A percentile compares a stretch with the other conserved stretches of the same genome.
phyloP scores from a whole-genome alignment of 2,797 vertebrate genomes.

The Pterois miles region DNA sequence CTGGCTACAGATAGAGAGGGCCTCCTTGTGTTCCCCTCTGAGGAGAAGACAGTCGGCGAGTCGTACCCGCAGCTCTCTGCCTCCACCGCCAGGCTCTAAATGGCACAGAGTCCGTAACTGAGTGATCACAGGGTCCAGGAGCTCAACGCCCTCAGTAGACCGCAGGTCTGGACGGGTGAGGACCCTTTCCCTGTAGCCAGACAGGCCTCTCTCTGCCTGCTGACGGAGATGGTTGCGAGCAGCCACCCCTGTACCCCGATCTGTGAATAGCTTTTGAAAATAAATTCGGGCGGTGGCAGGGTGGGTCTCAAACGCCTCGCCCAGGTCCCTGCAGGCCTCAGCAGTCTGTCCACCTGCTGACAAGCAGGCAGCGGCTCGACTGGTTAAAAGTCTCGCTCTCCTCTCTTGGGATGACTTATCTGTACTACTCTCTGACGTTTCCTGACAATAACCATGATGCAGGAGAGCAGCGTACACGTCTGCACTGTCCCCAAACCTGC shows the following conservation, averaged over 20 bases:
- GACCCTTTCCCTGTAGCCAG: constrained; percentile 86
- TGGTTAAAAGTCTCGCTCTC: constrained; percentile 80
- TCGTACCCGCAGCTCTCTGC: constrained; percentile 84
- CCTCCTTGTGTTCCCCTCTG: constrained; percentile 81
- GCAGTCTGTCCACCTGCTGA: constrained; percentile 74
- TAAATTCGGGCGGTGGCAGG: constrained; percentile 78
- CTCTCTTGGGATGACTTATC: constrained; percentile 53
- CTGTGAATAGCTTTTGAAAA: constrained; percentile 84
- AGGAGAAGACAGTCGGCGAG: constrained; percentile 92
- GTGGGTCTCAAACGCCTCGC: constrained; percentile 84
- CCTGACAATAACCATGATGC: constrained; percentile 34
- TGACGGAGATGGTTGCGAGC: constrained; percentile 78
- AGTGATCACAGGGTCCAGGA: constrained; percentile 84
- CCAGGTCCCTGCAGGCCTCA: constrained; percentile 85
- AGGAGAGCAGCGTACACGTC: constrained; percentile 80
- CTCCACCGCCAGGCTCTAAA: constrained; percentile 79
- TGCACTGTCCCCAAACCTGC: constrained; percentile 83
- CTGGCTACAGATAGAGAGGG: constrained; percentile 87
- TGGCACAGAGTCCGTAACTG: constrained; percentile 87
- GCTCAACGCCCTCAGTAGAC: constrained; percentile 81
- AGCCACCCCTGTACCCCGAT: constrained; percentile 58
- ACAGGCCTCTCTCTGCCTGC: constrained; percentile 85
- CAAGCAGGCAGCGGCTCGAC: constrained; percentile 87
- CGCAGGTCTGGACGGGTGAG: constrained; percentile 85
- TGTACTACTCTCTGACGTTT: neutral